Evolutionary conservation across 2,888 invertebrate genomes (phyloP).

Genomic region (Megamerina dolium): DNA sequence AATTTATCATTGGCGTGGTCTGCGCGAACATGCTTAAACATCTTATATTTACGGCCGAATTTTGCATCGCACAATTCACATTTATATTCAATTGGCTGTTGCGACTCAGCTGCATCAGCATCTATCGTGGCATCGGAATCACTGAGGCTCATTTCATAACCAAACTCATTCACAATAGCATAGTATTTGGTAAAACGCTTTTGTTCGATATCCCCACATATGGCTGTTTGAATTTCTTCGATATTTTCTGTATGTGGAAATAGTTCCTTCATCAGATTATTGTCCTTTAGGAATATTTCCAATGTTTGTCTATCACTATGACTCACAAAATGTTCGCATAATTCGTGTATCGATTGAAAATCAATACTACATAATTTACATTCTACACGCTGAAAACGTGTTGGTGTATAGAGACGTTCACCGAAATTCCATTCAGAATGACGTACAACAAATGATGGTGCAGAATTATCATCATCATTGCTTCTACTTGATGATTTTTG

Average conservation of each 20-base stretch:
- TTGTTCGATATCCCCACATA: constrained; percentile 28
- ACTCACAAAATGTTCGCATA: constrained; percentile 33
- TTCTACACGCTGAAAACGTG: constrained; percentile 29
- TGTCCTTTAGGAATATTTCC: constrained; percentile 17
- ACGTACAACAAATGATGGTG: constrained; percentile 5
- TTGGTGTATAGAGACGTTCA: constrained; percentile 34
- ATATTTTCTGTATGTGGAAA: constrained; percentile 21
- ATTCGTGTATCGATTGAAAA: constrained; percentile 28
- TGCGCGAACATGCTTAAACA: constrained; percentile 35
- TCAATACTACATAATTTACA: constrained; percentile 40
- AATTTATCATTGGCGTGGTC: constrained; percentile 46
- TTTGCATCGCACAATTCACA: constrained; percentile 32
- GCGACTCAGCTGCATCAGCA: constrained; percentile 4
- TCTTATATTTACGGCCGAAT: constrained; percentile 36
- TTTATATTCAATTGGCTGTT: constrained; percentile 21
- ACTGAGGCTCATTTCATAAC: constrained; percentile 41
- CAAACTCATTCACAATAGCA: constrained; percentile 36
- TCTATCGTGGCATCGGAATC: constrained; percentile 42
- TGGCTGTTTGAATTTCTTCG: constrained; percentile 23
- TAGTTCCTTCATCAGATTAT: constrained; percentile 28
- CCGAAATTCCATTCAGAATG: constrained; percentile 34
- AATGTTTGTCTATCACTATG: constrained; percentile 26
- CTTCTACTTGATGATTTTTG: background rate
- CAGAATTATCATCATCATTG: background rate
- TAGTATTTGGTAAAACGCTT: constrained; percentile 31